Evolutionary conservation across 2,113 vertebrate species (phyloP), one percentile per base, ranked within the genome.

Genomic region (Trinectes maculatus): DNA sequence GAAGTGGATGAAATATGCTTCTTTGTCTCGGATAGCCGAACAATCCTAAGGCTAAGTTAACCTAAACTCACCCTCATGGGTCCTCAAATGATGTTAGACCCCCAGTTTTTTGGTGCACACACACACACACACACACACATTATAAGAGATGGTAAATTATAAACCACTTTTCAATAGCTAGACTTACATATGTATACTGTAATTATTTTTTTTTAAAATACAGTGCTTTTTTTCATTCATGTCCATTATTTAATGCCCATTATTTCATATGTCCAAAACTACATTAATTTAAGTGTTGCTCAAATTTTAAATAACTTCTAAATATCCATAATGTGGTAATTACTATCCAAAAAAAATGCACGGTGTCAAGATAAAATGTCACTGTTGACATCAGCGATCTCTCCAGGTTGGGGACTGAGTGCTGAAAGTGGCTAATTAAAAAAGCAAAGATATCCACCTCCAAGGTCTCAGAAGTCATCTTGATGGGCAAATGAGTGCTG

Each of bases 1-100:
- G 34, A 57, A 66, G 24, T 18, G 8, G 24, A 65, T 40, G 11
- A 71, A 64, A 62, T 66, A 64, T 49, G n/a, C n/a, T n/a, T n/a
- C n/a, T 76, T 24, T 76, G 46, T 56, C 22, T 58, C 21, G 48
- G 39, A 48, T 42, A 24, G 15, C 6, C 22, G n/a, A 65, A n/a
- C n/a, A 31, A 18, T 48, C 18, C 18, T 19, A 22, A 24, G 8
- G 40, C 40, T 54, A 43, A 62, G 40, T 36, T 54, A 43, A 62
- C 40, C 34, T 48, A 29, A 72, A 66, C 61, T 29, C 67, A 72
- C 37, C 52, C 47, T 21, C 26, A 22, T 36, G 8, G 1, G 15
- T 18, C 19, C 48, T 34, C 11, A 58, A 62, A 29, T 73, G 33
- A 60, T 63, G n/a, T 68, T 19, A 18, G 25, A 55, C 26, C 18